These are phyloP conservation scores for Chrysopilus asiliformis DNA, from an alignment of 2,888 invertebrate genomes.

Conservation along the genomic window DNA sequence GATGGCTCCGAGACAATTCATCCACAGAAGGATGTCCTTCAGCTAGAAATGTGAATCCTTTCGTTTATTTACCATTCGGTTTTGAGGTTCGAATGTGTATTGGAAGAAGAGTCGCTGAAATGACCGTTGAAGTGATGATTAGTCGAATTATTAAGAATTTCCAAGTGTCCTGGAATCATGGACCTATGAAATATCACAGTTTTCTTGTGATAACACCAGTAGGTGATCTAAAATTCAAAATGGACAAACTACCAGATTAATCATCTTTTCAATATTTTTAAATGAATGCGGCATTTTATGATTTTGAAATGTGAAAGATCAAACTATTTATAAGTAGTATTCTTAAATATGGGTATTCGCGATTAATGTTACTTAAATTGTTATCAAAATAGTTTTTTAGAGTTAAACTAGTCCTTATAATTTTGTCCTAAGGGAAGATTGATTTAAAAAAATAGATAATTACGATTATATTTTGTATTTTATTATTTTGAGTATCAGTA, in stretches of 20 bases:
- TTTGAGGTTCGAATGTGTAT: conserved; percentile 57
- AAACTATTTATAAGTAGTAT: no score
- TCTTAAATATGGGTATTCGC: no score
- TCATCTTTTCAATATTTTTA: background rate
- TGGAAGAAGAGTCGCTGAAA: conserved; percentile 58
- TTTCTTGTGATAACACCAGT: conserved; percentile 27
- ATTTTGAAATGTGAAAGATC: background rate
- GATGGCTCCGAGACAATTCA: conserved; percentile 45
- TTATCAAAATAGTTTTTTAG: no score
- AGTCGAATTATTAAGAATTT: conserved; percentile 33
- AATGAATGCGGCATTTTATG: background rate
- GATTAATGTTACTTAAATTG: no score
- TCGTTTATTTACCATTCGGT: conserved; percentile 48
- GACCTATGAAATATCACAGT: conserved; percentile 22
- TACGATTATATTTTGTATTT: no score
- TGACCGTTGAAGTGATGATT: conserved; percentile 49
- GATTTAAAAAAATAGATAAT: no score
- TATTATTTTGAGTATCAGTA: no score
- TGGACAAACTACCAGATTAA: conserved; percentile 11
- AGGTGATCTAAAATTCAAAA: conserved; percentile 30
- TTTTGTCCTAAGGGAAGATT: no score
- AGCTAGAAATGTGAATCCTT: conserved; percentile 19
- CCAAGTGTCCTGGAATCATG: conserved; percentile 21
- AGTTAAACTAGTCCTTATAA: no score
- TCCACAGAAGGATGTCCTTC: conserved; percentile 8